phyloP scores from a whole-genome alignment of 2,113 vertebrate genomes.

The Hippocampus zosterae region DNA sequence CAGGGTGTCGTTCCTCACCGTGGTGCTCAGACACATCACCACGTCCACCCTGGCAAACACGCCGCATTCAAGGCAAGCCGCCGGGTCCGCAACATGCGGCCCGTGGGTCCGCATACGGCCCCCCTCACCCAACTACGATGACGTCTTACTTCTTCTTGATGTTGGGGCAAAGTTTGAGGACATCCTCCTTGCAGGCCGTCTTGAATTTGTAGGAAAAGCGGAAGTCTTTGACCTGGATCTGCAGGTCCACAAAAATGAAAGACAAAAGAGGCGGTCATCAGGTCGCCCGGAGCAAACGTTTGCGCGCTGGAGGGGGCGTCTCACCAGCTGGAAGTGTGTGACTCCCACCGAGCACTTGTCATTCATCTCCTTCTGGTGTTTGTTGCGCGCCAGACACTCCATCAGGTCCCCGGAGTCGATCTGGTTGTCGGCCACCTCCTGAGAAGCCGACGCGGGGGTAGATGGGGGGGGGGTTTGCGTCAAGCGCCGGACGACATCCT shows the following conservation, averaged over 20 bases:
- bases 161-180: slow-evolving; percentile 92
- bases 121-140: too few relatives aligned
- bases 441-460: background rate
- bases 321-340: slow-evolving; percentile 96
- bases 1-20: slow-evolving; percentile 90
- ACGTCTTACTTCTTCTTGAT: slow-evolving; percentile 89
- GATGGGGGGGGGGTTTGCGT: background rate
- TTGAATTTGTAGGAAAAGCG: slow-evolving; percentile 97
- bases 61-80: too few relatives aligned
- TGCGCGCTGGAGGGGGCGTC: slow-evolving; percentile 29
- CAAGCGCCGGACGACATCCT: background rate
- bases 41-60: slow-evolving; percentile 84
- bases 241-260: background rate
- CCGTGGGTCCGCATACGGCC: too few relatives aligned
- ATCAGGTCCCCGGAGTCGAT: slow-evolving; percentile 93
- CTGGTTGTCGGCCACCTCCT: slow-evolving; percentile 96
- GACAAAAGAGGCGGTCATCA: background rate
- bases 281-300: too few relatives aligned
- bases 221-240: slow-evolving; percentile 98
- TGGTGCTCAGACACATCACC: slow-evolving; percentile 93
- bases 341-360: slow-evolving; percentile 92
- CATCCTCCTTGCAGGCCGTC: slow-evolving; percentile 96
- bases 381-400: slow-evolving; percentile 94
- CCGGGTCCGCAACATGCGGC: too few relatives aligned
- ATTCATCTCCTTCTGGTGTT: slow-evolving; percentile 98